phyloP scores from a whole-genome alignment of 2,888 invertebrate species.

The Nymphalis polychloros region DNA sequence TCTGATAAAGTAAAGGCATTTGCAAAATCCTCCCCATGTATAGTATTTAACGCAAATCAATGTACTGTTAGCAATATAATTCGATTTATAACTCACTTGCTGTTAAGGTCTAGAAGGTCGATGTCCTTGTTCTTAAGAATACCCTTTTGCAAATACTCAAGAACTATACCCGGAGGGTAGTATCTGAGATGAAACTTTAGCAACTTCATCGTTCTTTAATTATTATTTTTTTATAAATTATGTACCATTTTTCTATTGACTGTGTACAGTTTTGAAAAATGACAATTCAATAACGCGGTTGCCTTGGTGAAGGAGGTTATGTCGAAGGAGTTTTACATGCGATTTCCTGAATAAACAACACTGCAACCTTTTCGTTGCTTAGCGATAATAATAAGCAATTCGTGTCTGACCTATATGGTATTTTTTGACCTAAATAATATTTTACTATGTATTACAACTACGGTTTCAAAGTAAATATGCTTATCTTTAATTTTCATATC shows the following conservation, averaged over 20 bases:
- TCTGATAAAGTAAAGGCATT: too few relatives aligned
- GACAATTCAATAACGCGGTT: constrained; percentile 63
- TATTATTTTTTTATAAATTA: constrained; percentile 38
- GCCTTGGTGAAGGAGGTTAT: constrained; percentile 48
- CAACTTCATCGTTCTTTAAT: constrained; percentile 80
- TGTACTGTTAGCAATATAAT: too few relatives aligned
- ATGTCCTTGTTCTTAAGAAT: constrained; percentile 83
- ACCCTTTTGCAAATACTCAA: constrained; percentile 83
- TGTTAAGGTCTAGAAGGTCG: constrained; percentile 83
- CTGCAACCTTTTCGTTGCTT: neutral
- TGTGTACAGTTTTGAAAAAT: constrained; percentile 43
- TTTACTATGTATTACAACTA: too few relatives aligned
- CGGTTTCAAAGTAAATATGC: too few relatives aligned
- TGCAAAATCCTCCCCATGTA: too few relatives aligned
- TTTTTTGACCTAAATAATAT: too few relatives aligned
- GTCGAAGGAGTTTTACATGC: constrained; percentile 22
- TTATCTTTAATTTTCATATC: too few relatives aligned
- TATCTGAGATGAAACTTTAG: constrained; percentile 86
- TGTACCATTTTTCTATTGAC: constrained; percentile 32
- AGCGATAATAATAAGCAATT: neutral
- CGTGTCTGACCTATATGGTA: too few relatives aligned
- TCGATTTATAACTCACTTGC: constrained; percentile 71
- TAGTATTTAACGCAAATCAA: neutral
- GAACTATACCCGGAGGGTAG: constrained; percentile 86
- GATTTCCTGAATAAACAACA: neutral